A percentile compares a stretch with the other conserved stretches of the same genome.
Conservation (phyloP, 2,797 vertebrate species). For the Neostethus bicornis region DNA sequence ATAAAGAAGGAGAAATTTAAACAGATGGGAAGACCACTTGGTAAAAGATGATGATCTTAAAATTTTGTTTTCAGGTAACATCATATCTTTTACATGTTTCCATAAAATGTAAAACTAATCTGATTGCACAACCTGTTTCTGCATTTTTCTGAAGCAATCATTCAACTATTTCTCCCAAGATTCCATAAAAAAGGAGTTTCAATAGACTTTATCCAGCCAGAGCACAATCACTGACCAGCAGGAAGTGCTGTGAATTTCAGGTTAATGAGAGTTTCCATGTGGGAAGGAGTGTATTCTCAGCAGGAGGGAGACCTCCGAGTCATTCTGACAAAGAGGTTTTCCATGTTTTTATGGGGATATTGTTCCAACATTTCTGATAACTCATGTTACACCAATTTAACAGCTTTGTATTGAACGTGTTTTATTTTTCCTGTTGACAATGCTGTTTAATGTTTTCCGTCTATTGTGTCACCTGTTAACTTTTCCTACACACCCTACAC, state of each 20-base stretch:
- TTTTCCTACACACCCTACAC: constrained; percentile 16
- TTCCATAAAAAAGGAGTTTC: constrained; percentile 37
- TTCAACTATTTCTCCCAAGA: constrained; percentile 27
- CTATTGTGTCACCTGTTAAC: constrained; percentile 26
- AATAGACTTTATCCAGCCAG: constrained; percentile 38
- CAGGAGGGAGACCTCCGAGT: constrained; percentile 62
- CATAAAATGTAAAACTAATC: not conserved
- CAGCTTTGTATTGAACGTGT: not conserved
- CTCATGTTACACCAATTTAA: constrained; percentile 10
- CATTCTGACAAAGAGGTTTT: constrained; percentile 65
- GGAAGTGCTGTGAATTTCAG: constrained; percentile 46
- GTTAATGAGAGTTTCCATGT: constrained; percentile 63
- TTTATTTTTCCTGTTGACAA: constrained; percentile 27
- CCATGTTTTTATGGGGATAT: constrained; percentile 58
- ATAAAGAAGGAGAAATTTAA: not conserved
- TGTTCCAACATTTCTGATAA: constrained; percentile 34
- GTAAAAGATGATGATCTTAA: too few species aligned
- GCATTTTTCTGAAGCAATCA: constrained; percentile 13
- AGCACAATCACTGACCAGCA: constrained; percentile 41
- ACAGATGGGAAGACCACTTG: too few species aligned
- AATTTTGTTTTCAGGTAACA: not conserved
- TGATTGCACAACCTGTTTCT: constrained; percentile 1
- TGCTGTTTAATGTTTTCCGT: constrained; percentile 10
- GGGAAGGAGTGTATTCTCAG: constrained; percentile 53
- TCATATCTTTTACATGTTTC: not conserved